phyloP scores from a whole-genome alignment of 1,140 invertebrate species.

The Ceratosolen fusciceps region DNA sequence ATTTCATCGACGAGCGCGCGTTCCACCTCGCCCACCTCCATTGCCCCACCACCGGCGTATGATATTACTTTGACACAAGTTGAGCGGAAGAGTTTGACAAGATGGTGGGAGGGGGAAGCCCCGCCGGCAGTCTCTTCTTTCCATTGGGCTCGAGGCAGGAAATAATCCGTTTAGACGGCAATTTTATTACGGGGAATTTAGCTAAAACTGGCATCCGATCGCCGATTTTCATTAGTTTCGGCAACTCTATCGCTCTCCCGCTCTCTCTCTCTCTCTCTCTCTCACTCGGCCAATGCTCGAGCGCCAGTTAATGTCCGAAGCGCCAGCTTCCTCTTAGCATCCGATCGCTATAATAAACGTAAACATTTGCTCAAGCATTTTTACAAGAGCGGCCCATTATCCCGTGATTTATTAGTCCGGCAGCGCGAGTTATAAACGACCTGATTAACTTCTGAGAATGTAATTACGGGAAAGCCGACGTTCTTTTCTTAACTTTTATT shows the following conservation, averaged over 20 bases:
- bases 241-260: no score
- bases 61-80: constrained; percentile 37
- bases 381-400: background rate
- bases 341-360: background rate
- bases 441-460: background rate
- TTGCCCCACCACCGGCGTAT: background rate
- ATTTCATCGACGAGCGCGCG: constrained; percentile 38
- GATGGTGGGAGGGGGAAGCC: constrained; percentile 2
- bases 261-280: no score
- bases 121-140: constrained; percentile 18
- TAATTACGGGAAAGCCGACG: background rate
- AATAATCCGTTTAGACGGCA: constrained; percentile 32
- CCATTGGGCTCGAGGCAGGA: constrained; percentile 2
- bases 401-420: background rate
- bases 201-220: no score
- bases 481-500: no score
- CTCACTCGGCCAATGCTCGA: no score
- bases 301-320: no score
- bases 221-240: no score
- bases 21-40: background rate
- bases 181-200: background rate
- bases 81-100: constrained; percentile 38
- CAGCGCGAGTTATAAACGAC: background rate
- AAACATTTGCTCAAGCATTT: background rate
- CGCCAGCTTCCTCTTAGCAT: no score